A percentile compares a stretch with the other conserved stretches of the same genome.
Conservation (phyloP, 2,888 invertebrate species). For the Stegana nigrithorax region DNA sequence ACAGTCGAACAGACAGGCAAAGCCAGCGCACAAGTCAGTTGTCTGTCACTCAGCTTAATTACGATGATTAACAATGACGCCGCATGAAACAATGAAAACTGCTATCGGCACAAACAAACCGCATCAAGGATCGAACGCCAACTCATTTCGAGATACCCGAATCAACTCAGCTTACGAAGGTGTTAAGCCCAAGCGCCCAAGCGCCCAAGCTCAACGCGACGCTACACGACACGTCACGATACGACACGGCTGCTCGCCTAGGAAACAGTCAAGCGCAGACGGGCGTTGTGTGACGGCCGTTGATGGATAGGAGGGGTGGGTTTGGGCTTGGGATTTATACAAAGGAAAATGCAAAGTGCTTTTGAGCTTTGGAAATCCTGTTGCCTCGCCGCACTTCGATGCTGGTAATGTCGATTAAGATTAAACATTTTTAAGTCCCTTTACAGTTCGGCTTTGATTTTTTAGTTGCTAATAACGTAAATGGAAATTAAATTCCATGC, state of each 20-base stretch:
- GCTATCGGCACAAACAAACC: neutral
- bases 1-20: neutral
- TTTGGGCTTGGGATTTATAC: neutral
- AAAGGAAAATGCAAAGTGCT: neutral
- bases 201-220: too few relatives aligned
- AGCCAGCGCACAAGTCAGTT: neutral
- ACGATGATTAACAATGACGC: neutral
- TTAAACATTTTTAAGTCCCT: neutral
- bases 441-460: neutral
- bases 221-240: too few relatives aligned
- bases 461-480: neutral
- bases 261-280: too few relatives aligned
- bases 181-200: constrained; percentile 36
- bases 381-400: neutral
- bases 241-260: too few relatives aligned
- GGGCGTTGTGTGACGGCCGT: too few relatives aligned
- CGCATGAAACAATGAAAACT: neutral
- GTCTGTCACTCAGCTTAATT: constrained; percentile 13
- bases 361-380: neutral
- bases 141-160: constrained; percentile 44
- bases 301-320: too few relatives aligned
- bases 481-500: neutral
- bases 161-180: constrained; percentile 53
- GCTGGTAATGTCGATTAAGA: neutral
- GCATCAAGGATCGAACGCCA: neutral